These are phyloP conservation scores for Rhagologus leucostigma DNA, from an alignment of 2,113 vertebrate genomes.

Conservation along the genomic window DNA sequence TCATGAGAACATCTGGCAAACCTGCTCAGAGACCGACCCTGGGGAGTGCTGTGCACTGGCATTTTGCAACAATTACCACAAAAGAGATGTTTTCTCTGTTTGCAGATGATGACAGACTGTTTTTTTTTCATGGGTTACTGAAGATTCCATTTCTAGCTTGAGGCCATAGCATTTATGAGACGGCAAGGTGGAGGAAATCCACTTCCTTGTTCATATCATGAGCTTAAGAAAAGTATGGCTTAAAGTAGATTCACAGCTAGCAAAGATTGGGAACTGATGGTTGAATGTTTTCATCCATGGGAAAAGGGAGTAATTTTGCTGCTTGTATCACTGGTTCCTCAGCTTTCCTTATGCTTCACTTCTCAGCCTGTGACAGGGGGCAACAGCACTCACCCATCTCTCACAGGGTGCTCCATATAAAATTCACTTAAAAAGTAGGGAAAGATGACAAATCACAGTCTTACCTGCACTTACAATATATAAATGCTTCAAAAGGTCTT, in stretches of 20 bases:
- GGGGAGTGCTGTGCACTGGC: not conserved
- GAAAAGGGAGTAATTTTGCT: not conserved
- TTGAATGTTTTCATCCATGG: not conserved
- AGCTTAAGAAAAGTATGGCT: not conserved
- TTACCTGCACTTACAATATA: not conserved
- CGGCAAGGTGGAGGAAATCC: not conserved
- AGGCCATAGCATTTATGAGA: not conserved
- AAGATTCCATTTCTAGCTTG: not conserved
- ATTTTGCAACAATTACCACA: not conserved
- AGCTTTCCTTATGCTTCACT: not conserved
- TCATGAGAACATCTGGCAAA: not conserved
- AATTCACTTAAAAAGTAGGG: not conserved
- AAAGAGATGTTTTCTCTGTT: not conserved
- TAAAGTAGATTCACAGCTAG: not conserved
- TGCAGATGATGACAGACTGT: not conserved
- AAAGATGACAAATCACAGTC: not conserved
- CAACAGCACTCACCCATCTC: not conserved
- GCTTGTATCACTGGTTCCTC: not conserved
- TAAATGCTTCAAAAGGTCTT: not conserved
- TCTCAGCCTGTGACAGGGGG: fast-evolving
- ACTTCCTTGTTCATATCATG: not conserved
- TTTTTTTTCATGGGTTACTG: not conserved
- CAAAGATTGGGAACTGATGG: not conserved
- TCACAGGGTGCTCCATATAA: not conserved
- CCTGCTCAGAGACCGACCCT: not conserved